Conservation (phyloP, 2,797 vertebrate species). For the Dallia pectoralis region DNA sequence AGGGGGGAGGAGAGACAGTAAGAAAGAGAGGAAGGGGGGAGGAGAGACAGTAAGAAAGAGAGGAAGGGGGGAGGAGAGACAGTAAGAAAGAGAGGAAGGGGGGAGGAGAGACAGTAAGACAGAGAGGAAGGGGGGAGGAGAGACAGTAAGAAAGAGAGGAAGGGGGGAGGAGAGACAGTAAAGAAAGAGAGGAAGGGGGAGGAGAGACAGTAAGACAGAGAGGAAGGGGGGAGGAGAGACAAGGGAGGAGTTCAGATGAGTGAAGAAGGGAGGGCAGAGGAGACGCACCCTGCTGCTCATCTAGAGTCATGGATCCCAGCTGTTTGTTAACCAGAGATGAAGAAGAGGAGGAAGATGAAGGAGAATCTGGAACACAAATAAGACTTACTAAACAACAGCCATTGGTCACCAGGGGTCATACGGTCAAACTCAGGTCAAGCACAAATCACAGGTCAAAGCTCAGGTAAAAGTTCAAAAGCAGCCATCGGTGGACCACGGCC, state of each 20-base stretch:
- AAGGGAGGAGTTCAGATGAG: conserved; percentile 35
- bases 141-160: conserved; percentile 31
- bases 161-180: too few species aligned
- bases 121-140: too few species aligned
- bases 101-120: conserved; percentile 37
- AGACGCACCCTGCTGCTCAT: conserved; percentile 96
- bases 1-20: conserved; percentile 36
- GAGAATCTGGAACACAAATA: conserved; percentile 98
- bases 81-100: too few species aligned
- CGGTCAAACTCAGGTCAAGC: conserved; percentile 22
- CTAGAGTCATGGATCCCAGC: conserved; percentile 99
- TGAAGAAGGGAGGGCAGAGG: conserved; percentile 53
- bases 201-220: neutral
- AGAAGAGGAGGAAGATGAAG: conserved; percentile 95
- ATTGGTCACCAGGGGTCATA: conserved; percentile 38
- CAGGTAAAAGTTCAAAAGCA: conserved; percentile 13
- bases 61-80: conserved; percentile 2
- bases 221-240: conserved; percentile 33
- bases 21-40: conserved; percentile 55
- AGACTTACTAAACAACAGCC: conserved; percentile 81
- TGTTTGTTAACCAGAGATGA: conserved; percentile 98
- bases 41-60: conserved; percentile 86
- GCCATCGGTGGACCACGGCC: conserved; percentile 19
- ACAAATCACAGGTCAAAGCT: conserved; percentile 23
- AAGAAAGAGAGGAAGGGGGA: neutral